Conservation (phyloP, 2,113 vertebrate genomes). For the Perca flavescens region DNA sequence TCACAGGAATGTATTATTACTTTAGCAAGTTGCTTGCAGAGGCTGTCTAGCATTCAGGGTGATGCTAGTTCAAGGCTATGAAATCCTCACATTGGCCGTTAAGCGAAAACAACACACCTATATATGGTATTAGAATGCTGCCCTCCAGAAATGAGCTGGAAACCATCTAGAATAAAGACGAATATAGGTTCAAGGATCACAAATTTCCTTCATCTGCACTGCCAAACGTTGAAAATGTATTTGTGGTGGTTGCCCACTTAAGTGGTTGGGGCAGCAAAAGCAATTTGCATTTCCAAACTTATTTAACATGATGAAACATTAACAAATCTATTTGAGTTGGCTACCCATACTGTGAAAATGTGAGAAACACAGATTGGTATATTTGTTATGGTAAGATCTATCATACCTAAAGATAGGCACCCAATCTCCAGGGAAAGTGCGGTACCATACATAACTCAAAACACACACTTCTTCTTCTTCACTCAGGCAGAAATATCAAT, state of each 20-base stretch:
- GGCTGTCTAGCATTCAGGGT: neutral
- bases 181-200: neutral
- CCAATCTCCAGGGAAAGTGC: slow-evolving; percentile 1
- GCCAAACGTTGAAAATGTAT: neutral
- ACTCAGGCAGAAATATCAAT: slow-evolving; percentile 53
- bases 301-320: neutral
- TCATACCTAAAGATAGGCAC: neutral
- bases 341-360: neutral
- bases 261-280: neutral
- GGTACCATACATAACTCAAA: neutral
- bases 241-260: neutral
- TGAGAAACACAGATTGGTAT: neutral
- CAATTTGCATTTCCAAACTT: neutral
- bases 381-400: neutral
- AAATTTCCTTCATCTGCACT: neutral
- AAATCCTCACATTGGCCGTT: neutral
- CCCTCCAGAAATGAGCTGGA: neutral
- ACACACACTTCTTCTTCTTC: slow-evolving; percentile 18
- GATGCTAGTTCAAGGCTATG: neutral
- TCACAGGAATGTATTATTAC: neutral
- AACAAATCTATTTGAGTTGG: neutral
- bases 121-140: neutral
- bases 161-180: neutral
- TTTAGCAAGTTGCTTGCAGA: neutral
- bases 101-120: neutral